phyloP scores from a whole-genome alignment of 2,888 invertebrate species.

The Hypomecis punctinalis region DNA sequence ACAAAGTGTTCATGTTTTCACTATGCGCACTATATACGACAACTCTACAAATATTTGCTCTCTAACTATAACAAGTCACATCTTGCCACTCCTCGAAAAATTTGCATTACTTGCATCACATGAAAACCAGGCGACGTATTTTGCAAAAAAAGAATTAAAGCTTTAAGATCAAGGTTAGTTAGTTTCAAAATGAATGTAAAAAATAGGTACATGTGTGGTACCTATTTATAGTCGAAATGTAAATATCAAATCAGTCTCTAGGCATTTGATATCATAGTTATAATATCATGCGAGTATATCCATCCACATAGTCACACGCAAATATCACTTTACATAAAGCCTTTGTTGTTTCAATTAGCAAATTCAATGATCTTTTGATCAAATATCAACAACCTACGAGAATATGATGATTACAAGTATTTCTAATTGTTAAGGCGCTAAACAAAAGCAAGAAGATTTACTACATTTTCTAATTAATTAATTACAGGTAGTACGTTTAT shows the following conservation, averaged over 20 bases:
- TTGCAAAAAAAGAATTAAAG: background rate
- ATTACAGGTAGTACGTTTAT: no score
- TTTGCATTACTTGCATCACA: conserved; percentile 13
- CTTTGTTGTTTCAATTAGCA: conserved; percentile 1
- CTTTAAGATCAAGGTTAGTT: conserved; percentile 8
- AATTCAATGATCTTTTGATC: background rate
- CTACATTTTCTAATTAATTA: no score
- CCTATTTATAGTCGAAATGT: background rate
- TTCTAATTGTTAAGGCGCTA: background rate
- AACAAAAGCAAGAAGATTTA: no score
- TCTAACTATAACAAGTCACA: background rate
- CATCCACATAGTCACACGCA: background rate
- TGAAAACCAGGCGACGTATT: conserved; percentile 9
- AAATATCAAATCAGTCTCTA: background rate
- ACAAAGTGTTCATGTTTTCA: no score
- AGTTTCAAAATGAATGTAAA: conserved; percentile 1
- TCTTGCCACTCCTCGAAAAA: conserved; percentile 6
- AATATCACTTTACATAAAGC: background rate
- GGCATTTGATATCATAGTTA: background rate
- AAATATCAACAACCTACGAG: background rate
- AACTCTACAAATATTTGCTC: no score
- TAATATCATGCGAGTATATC: background rate
- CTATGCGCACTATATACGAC: no score
- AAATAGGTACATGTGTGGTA: background rate
- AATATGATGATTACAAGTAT: background rate